Evolutionary conservation across 2,797 vertebrate genomes (phyloP).

Genomic region (Psittacula derbiana): DNA sequence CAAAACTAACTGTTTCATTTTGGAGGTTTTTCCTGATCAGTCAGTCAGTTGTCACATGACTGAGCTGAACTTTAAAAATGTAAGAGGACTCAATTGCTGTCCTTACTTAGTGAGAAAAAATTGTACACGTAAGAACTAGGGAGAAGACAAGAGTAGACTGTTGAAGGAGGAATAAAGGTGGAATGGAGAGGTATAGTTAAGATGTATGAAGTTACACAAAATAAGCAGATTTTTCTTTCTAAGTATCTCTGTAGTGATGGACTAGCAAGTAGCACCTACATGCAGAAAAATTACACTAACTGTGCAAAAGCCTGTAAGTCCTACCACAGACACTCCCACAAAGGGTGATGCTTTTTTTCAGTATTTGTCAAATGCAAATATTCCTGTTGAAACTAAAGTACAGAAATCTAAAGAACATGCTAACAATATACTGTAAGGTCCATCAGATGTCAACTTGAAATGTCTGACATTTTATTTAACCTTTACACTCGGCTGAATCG

Average conservation of each 20-base stretch:
- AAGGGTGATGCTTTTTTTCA: neutral
- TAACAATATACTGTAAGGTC: neutral
- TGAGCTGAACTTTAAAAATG: neutral
- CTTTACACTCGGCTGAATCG: neutral
- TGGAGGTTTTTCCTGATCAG: fast-evolving
- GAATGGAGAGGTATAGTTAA: neutral
- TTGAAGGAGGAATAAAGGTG: neutral
- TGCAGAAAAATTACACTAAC: neutral
- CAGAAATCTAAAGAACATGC: neutral
- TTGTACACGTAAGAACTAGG: neutral
- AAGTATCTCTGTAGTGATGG: neutral
- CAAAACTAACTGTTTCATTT: neutral
- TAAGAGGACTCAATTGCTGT: neutral
- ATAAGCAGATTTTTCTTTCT: neutral
- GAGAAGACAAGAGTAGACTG: neutral
- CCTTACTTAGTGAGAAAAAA: neutral
- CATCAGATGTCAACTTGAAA: neutral
- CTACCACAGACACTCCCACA: neutral
- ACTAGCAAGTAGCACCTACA: neutral
- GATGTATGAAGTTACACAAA: neutral
- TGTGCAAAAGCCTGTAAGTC: neutral
- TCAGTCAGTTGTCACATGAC: neutral
- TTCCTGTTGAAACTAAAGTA: neutral
- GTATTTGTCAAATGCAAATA: neutral
- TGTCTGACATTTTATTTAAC: neutral